Conservation (phyloP, 2,797 vertebrate genomes). For the Gobionotothen gibberifrons region DNA sequence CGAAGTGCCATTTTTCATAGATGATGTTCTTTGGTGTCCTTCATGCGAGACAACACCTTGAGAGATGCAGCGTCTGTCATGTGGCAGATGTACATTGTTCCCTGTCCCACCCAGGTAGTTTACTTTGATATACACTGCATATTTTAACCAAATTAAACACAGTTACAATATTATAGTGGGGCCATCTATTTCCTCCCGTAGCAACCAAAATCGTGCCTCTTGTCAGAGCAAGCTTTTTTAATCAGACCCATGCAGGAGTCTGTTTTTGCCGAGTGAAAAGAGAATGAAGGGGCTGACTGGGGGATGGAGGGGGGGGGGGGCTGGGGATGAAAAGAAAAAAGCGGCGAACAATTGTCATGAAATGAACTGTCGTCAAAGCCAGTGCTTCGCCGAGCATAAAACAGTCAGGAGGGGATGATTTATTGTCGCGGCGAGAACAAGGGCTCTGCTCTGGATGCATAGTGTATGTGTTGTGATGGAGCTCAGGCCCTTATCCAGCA, state of each 20-base stretch:
- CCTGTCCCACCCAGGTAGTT: neutral
- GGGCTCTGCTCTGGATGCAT: conserved; percentile 59
- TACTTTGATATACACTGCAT: neutral
- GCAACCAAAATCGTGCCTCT: conserved; percentile 36
- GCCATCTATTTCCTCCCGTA: conserved; percentile 29
- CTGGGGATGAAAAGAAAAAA: conserved; percentile 20
- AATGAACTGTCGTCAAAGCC: conserved; percentile 76
- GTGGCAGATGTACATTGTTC: conserved; percentile 1
- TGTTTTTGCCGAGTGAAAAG: conserved; percentile 54
- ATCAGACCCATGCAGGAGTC: conserved; percentile 63
- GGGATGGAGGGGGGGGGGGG: neutral
- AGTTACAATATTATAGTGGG: conserved; percentile 8
- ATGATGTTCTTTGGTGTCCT: neutral
- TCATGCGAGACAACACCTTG: neutral
- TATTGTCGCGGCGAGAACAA: conserved; percentile 66
- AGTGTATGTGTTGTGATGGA: conserved; percentile 59
- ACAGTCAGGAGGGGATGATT: conserved; percentile 70
- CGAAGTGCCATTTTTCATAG: conserved; percentile 23
- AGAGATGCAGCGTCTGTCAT: conserved; percentile 2
- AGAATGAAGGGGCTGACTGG: conserved; percentile 33
- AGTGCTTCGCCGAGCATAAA: conserved; percentile 68
- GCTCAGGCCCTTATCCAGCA: conserved; percentile 28
- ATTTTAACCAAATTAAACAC: conserved; percentile 42
- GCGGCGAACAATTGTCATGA: conserved; percentile 71
- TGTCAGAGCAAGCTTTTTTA: conserved; percentile 60